These are phyloP conservation scores for Protodeltote pygarga DNA, from an alignment of 2,888 invertebrate species.

Conservation along the genomic window DNA sequence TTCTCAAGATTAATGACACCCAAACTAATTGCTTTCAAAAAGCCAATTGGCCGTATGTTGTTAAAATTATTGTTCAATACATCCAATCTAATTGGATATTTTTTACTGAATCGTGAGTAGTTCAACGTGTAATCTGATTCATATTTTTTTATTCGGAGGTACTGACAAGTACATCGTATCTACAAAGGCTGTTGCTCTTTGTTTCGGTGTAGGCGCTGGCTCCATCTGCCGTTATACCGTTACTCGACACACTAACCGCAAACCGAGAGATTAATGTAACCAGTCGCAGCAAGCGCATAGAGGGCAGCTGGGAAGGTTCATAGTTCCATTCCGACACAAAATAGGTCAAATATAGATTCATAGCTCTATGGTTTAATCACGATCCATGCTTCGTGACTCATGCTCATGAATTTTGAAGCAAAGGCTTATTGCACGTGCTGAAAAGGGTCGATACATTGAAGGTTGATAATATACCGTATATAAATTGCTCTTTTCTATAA, in stretches of 20 bases:
- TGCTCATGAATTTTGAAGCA: too few species aligned
- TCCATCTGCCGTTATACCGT: conserved; percentile 80
- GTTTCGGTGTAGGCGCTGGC: conserved; percentile 70
- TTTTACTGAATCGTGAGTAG: too few species aligned
- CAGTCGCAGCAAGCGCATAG: conserved; percentile 66
- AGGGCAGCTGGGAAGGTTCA: conserved; percentile 54
- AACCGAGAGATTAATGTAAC: conserved; percentile 81
- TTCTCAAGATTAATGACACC: too few species aligned
- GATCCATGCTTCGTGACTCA: background rate
- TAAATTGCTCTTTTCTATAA: too few species aligned
- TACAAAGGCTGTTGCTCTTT: conserved; percentile 62
- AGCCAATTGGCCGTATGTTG: background rate
- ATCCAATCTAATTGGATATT: too few species aligned
- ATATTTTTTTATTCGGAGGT: background rate
- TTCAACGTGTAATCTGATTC: background rate
- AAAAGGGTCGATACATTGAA: too few species aligned
- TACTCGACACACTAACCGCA: conserved; percentile 83
- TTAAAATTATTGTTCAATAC: background rate
- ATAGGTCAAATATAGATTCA: conserved; percentile 28
- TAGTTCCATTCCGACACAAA: conserved; percentile 34
- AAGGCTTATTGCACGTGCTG: too few species aligned
- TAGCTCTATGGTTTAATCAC: conserved; percentile 17
- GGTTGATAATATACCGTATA: too few species aligned
- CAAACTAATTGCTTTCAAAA: background rate
- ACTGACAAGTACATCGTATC: conserved; percentile 37